These are phyloP conservation scores for Mareca penelope DNA, from an alignment of 2,797 vertebrate species.

Conservation along the genomic window DNA sequence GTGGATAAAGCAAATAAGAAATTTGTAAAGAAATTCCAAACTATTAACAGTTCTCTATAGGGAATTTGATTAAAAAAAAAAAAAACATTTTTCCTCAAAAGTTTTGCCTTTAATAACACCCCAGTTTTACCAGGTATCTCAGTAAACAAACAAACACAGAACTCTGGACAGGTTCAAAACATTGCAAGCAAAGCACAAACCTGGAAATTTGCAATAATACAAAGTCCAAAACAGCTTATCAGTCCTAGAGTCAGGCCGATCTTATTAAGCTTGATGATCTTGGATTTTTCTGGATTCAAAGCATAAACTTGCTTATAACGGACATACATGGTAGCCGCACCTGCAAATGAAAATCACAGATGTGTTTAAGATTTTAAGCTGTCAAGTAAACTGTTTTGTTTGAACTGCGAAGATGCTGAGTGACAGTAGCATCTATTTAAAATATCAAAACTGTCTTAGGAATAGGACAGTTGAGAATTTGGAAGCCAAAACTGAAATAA, in stretches of 20 bases:
- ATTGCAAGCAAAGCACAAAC: slow-evolving; percentile 73
- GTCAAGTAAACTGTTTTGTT: neutral
- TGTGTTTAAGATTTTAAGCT: neutral
- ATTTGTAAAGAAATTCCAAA: neutral
- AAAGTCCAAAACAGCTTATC: slow-evolving; percentile 90
- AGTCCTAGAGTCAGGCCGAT: slow-evolving; percentile 82
- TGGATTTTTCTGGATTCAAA: slow-evolving; percentile 71
- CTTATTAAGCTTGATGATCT: slow-evolving; percentile 78
- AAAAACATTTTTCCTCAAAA: neutral
- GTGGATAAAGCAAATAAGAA: neutral
- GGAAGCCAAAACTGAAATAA: neutral
- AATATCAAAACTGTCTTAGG: neutral
- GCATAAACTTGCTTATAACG: slow-evolving; percentile 91
- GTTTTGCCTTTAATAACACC: neutral
- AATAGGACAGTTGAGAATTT: neutral
- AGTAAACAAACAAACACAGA: neutral
- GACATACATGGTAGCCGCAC: slow-evolving; percentile 88
- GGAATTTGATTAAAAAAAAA: neutral
- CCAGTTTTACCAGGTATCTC: neutral
- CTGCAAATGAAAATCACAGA: slow-evolving; percentile 73
- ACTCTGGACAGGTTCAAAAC: neutral
- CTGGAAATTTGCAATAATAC: slow-evolving; percentile 93
- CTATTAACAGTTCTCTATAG: neutral
- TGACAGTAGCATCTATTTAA: neutral
- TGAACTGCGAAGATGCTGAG: neutral